Conservation (phyloP, 2,888 invertebrate genomes). For the Petrophora chlorosata region DNA sequence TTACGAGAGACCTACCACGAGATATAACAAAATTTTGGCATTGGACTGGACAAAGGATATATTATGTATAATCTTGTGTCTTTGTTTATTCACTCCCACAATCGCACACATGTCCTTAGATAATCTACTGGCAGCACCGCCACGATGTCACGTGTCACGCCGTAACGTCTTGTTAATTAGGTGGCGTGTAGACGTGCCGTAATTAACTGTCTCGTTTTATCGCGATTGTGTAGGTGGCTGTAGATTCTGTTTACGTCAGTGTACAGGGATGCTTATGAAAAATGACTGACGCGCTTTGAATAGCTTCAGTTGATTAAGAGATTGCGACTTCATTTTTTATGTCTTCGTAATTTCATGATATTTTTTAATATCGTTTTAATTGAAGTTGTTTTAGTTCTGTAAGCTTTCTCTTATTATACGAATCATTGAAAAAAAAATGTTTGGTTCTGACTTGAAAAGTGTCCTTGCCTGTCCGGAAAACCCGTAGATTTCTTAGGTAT, state of each 20-base stretch:
- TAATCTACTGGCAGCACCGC: constrained; percentile 1
- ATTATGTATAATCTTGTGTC: no score
- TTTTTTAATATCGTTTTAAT: background rate
- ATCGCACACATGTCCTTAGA: background rate
- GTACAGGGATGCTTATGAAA: constrained; percentile 20
- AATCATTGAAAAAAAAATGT: no score
- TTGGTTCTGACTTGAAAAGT: no score
- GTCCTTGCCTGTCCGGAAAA: no score
- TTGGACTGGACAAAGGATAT: no score
- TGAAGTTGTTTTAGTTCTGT: no score
- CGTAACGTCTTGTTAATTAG: constrained; percentile 31
- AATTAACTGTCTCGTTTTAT: constrained; percentile 29
- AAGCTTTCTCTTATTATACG: no score
- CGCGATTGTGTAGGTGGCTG: constrained; percentile 22
- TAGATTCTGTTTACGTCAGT: constrained; percentile 18
- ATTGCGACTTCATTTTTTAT: background rate
- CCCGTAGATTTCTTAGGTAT: no score
- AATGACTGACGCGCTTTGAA: constrained; percentile 11
- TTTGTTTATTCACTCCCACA: background rate
- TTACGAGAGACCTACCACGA: no score
- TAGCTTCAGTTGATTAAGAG: constrained; percentile 8
- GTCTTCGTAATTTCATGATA: background rate
- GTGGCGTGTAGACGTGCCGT: constrained; percentile 20
- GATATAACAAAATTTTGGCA: no score
- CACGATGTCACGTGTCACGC: constrained; percentile 14